Evolutionary conservation across 2,113 vertebrate species (phyloP), one percentile per base, ranked within the genome.

Genomic region (Corythornis madagascariensis): DNA sequence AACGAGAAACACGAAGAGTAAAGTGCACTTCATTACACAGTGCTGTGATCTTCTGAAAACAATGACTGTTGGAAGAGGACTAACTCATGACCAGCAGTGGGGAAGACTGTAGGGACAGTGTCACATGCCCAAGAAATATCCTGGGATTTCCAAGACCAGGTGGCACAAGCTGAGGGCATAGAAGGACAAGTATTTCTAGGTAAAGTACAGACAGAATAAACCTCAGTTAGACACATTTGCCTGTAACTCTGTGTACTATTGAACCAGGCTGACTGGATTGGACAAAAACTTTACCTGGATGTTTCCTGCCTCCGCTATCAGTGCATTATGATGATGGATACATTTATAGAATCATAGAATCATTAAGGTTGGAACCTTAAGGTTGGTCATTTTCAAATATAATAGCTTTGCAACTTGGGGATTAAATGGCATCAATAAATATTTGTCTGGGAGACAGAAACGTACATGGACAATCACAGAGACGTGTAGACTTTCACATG

Each of bases 1-100:
- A 94, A 84, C 86, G 76, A 64, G 91, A 95, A 95, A 55, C 55
- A 66, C 82, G 55, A 77, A 86, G 73, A 52, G 29, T 60, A 40
- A 84, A 92, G 79, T 56, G 50, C 55, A 69, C 43, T 53, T 96
- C 89, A 31, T 88, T 90, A 87, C 53, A 10, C 75, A 38, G 53
- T 14, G 82, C 88, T 88, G 91, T 66, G 57, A 57, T 86, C 48
- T 45, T n/a, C 57, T 93, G 92, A 40, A 94, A 90, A 90, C 60
- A 85, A 64, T 21, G 19, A 16, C 14, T 60, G 5, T 55, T 40
- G 35, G 40, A 47, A 38, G 55, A 88, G 50, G 50, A 33, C 14
- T 64, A 29, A 33, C 15, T 88, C 52, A 53, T 5, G 2, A 17
- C 4, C 7, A 57, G 69, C 6, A 4, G 8, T 0, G 1, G 8